Evolutionary conservation across 2,113 vertebrate species (phyloP).

Genomic region (Marmota monax): DNA sequence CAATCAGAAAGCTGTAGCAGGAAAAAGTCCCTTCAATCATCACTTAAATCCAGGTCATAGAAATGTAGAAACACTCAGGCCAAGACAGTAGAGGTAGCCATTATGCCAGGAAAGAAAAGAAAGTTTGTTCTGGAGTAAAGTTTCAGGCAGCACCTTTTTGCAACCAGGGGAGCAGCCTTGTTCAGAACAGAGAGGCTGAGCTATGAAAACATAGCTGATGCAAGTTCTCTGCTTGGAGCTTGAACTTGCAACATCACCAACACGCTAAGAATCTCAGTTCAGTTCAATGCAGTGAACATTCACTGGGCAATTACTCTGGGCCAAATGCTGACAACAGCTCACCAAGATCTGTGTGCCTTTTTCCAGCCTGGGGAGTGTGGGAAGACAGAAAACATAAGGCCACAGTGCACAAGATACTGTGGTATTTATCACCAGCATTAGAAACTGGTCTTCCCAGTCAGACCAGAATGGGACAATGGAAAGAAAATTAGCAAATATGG

Average conservation of each 20-base stretch:
- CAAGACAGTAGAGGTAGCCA: neutral
- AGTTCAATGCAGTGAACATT: neutral
- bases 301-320: neutral
- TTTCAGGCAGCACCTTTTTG: neutral
- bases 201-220: neutral
- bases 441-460: neutral
- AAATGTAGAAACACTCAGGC: neutral
- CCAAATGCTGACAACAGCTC: neutral
- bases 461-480: no score
- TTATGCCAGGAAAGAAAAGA: neutral
- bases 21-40: neutral
- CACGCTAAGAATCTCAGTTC: neutral
- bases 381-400: neutral
- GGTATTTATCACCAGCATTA: accelerated
- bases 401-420: no score
- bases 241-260: neutral
- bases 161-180: neutral
- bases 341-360: neutral
- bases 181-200: neutral
- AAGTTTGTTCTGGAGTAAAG: no score
- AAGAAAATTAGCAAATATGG: neutral
- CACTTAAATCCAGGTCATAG: slow-evolving; percentile 23
- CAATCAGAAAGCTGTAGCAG: neutral
- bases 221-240: neutral
- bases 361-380: neutral